A percentile compares a stretch with the other conserved stretches of the same genome.
phyloP scores from a whole-genome alignment of 2,888 invertebrate genomes.

The Drosophila monieri region DNA sequence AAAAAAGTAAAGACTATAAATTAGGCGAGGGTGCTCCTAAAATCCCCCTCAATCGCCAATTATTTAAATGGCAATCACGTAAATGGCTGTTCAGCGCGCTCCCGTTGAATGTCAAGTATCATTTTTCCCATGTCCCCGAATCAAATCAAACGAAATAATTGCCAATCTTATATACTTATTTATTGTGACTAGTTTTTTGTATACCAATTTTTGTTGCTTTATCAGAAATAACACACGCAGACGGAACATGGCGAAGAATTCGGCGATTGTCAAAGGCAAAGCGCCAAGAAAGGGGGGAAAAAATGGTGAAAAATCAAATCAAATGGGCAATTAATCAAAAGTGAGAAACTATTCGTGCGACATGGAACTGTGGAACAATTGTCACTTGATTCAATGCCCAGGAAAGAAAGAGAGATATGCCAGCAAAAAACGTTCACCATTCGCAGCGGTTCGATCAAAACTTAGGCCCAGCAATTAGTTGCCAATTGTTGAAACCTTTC shows the following conservation, averaged over 20 bases:
- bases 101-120: constrained; percentile 23
- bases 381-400: constrained; percentile 63
- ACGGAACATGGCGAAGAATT: constrained; percentile 9
- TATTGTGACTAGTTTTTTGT: constrained; percentile 1
- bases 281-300: not conserved
- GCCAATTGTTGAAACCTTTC: constrained; percentile 56
- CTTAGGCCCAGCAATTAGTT: constrained; percentile 65
- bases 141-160: constrained; percentile 40
- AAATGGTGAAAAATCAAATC: constrained; percentile 44
- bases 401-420: constrained; percentile 35
- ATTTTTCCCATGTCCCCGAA: constrained; percentile 41
- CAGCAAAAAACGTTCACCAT: constrained; percentile 41
- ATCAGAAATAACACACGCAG: constrained; percentile 1
- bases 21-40: constrained; percentile 2
- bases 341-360: constrained; percentile 34
- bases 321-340: constrained; percentile 68
- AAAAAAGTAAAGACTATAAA: not conserved
- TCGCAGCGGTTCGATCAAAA: constrained; percentile 51
- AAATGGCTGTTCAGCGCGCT: constrained; percentile 10
- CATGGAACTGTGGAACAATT: constrained; percentile 53
- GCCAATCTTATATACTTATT: constrained; percentile 22
- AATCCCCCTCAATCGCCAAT: not conserved
- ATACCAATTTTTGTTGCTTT: not conserved
- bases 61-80: constrained; percentile 31
- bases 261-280: constrained; percentile 42